Evolutionary conservation across 2,888 invertebrate species (phyloP).

Genomic region (Tortricodes alternella): DNA sequence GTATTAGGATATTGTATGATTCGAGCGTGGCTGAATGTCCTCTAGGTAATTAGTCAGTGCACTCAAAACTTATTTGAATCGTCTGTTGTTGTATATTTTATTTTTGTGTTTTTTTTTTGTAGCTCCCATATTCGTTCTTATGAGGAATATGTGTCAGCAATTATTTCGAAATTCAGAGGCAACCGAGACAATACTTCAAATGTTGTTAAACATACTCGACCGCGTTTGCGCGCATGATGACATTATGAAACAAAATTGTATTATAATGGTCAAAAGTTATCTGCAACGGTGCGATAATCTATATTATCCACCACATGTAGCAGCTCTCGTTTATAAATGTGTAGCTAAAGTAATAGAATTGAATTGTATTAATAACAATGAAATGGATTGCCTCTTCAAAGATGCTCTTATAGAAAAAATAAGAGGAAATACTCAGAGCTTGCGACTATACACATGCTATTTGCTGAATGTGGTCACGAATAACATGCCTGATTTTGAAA

Average conservation of each 20-base stretch:
- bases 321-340: conserved; percentile 69
- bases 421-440: conserved; percentile 54
- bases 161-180: conserved; percentile 63
- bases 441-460: conserved; percentile 68
- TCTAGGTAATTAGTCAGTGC: conserved; percentile 49
- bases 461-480: conserved; percentile 50
- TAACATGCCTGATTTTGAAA: conserved; percentile 46
- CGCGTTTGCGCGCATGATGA: conserved; percentile 54
- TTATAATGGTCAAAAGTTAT: conserved; percentile 71
- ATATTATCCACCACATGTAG: conserved; percentile 66
- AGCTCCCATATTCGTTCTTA: conserved; percentile 62
- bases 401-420: conserved; percentile 53
- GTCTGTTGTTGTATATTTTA: conserved; percentile 11
- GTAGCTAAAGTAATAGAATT: conserved; percentile 58
- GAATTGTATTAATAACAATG: conserved; percentile 44
- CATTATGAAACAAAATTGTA: conserved; percentile 63
- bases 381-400: conserved; percentile 50
- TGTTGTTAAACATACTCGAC: conserved; percentile 59
- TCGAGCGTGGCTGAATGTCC: conserved; percentile 52
- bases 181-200: conserved; percentile 55
- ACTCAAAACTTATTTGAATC: conserved; percentile 13
- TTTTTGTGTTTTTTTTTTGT: conserved; percentile 38
- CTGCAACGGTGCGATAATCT: conserved; percentile 60
- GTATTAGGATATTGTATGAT: conserved; percentile 56
- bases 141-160: conserved; percentile 67